A percentile compares a stretch with the other conserved stretches of the same genome.
Conservation (phyloP, 2,888 invertebrate species). For the Eupithecia abbreviata region DNA sequence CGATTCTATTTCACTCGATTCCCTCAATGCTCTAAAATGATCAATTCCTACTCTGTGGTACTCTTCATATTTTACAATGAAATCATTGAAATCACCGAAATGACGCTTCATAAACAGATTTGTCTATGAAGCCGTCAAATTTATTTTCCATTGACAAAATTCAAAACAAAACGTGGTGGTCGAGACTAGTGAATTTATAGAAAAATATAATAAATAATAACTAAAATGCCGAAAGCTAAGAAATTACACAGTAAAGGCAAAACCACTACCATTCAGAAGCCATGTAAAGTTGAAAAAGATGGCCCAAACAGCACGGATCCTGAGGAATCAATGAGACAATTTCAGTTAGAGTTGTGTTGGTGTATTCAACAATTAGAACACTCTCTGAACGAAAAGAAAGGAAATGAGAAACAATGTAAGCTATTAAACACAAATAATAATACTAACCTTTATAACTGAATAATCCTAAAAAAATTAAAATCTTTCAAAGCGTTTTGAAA, state of each 20-base stretch:
- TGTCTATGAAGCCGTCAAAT: constrained; percentile 15
- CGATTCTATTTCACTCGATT: neutral
- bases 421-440: constrained; percentile 26
- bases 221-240: constrained; percentile 74
- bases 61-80: neutral
- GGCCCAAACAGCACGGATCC: constrained; percentile 58
- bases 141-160: constrained; percentile 27
- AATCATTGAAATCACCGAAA: constrained; percentile 1
- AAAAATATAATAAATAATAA: constrained; percentile 9
- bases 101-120: constrained; percentile 7
- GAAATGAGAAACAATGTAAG: constrained; percentile 84
- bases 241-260: constrained; percentile 76
- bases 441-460: neutral
- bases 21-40: neutral
- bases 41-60: neutral
- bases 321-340: constrained; percentile 85
- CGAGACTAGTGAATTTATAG: constrained; percentile 9
- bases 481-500: neutral
- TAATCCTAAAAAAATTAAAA: neutral
- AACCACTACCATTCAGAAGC: constrained; percentile 70
- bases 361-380: constrained; percentile 89
- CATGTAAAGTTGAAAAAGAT: constrained; percentile 64
- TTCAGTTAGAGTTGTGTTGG: constrained; percentile 91
- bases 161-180: constrained; percentile 61
- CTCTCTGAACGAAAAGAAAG: constrained; percentile 84